Evolutionary conservation across 2,797 vertebrate genomes (phyloP).

Genomic region (Coilia nasus): DNA sequence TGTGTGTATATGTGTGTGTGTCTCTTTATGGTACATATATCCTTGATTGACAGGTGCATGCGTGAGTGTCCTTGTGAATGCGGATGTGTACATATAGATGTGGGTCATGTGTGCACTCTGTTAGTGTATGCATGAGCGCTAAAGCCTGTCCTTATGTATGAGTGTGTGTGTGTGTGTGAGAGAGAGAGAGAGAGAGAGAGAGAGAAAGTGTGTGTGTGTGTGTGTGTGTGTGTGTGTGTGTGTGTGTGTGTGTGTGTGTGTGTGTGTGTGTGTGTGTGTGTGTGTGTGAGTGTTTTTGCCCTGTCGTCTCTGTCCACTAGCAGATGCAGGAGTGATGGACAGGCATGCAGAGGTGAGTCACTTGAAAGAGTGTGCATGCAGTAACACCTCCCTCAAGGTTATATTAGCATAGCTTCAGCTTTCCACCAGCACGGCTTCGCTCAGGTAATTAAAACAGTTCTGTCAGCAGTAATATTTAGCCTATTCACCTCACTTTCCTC

Average conservation of each 20-base stretch:
- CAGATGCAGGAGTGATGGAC: background rate
- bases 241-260: background rate
- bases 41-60: background rate
- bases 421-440: background rate
- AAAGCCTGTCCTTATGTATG: background rate
- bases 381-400: background rate
- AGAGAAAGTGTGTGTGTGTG: no score
- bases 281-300: background rate
- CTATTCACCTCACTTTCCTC: background rate
- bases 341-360: background rate
- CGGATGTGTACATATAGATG: conserved; percentile 7
- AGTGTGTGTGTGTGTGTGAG: background rate
- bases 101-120: background rate
- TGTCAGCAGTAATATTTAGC: background rate
- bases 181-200: no score
- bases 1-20: conserved; percentile 24
- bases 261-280: background rate
- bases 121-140: background rate
- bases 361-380: background rate
- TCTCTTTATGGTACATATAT: conserved; percentile 29
- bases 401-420: background rate
- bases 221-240: background rate
- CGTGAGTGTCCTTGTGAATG: conserved; percentile 24
- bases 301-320: background rate
- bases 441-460: conserved; percentile 13